Conservation (phyloP, 2,797 vertebrate genomes). For the Acrossocheilus fasciatus region DNA sequence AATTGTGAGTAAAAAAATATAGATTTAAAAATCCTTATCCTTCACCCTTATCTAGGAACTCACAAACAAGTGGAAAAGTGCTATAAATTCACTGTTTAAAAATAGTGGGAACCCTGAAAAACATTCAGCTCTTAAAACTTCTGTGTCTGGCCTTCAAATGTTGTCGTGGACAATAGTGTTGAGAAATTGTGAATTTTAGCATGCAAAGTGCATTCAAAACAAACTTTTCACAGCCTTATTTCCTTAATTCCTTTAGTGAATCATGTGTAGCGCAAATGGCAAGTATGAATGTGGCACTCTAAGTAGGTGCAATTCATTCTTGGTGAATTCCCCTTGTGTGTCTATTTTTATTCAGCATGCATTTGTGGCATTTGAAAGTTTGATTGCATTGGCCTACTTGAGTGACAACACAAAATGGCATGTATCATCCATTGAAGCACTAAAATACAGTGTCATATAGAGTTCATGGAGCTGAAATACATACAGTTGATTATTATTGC, state of each 20-base stretch:
- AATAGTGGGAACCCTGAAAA: background rate
- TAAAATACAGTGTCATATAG: background rate
- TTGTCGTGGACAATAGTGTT: background rate
- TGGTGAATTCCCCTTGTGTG: background rate
- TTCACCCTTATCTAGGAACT: background rate
- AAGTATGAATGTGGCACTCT: background rate
- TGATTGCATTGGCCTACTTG: background rate
- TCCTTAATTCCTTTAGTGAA: background rate
- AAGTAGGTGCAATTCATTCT: background rate
- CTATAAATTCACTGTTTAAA: background rate
- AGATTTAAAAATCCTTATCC: background rate
- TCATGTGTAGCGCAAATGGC: background rate
- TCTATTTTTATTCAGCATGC: background rate
- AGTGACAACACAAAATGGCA: slow-evolving; percentile 15
- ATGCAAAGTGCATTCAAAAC: too few species aligned
- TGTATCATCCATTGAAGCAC: background rate
- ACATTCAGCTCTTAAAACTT: background rate
- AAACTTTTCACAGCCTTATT: background rate
- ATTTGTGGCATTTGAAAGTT: slow-evolving; percentile 19
- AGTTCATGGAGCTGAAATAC: slow-evolving; percentile 48
- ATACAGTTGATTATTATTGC: slow-evolving; percentile 25
- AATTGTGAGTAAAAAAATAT: background rate
- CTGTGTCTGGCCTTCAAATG: background rate
- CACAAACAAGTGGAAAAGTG: background rate
- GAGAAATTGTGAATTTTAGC: background rate